phyloP scores from a whole-genome alignment of 2,888 invertebrate genomes.

The Tinea semifulvella region DNA sequence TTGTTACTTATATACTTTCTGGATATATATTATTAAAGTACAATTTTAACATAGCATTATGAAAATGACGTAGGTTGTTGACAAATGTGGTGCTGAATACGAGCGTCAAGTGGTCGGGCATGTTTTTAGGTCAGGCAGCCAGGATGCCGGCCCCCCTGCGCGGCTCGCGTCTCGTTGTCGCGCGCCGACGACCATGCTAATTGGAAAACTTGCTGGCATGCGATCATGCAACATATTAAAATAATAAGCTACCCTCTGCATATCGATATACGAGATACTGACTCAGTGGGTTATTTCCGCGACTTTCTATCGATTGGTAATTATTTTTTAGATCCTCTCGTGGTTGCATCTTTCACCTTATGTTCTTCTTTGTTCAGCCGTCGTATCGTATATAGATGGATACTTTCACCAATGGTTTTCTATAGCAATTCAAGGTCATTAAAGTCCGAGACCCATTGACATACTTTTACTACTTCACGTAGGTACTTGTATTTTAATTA shows the following conservation, averaged over 20 bases:
- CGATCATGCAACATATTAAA: slow-evolving; percentile 16
- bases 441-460: slow-evolving; percentile 14
- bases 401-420: too few relatives aligned
- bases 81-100: too few relatives aligned
- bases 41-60: too few relatives aligned
- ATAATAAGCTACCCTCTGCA: slow-evolving; percentile 16
- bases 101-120: slow-evolving; percentile 3
- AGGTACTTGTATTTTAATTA: background rate
- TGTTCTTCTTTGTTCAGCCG: background rate
- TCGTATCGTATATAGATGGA: background rate
- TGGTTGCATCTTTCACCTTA: background rate
- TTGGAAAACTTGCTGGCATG: slow-evolving; percentile 18
- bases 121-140: slow-evolving; percentile 5
- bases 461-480: background rate
- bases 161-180: slow-evolving; percentile 15
- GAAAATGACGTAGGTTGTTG: too few relatives aligned
- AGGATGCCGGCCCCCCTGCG: background rate
- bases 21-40: too few relatives aligned
- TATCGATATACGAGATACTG: slow-evolving; percentile 13
- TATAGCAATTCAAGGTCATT: slow-evolving; percentile 12
- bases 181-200: slow-evolving; percentile 19
- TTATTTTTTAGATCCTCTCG: slow-evolving; percentile 1
- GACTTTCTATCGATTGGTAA: slow-evolving; percentile 12
- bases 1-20: too few relatives aligned
- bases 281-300: slow-evolving; percentile 7